Evolutionary conservation across 2,888 invertebrate species (phyloP).

Genomic region (Bugulina stolonifera): DNA sequence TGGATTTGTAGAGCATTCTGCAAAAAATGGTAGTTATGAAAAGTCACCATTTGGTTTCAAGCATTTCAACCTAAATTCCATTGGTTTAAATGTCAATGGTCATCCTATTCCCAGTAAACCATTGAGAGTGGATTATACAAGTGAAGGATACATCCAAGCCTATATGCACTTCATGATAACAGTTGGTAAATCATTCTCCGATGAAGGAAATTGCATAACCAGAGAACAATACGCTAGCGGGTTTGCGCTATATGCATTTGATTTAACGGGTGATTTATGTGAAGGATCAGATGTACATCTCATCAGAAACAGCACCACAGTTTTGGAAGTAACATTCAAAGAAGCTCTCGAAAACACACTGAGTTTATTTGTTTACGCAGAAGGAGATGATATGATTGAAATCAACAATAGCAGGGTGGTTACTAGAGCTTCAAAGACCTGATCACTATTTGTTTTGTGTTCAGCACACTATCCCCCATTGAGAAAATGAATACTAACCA

Average conservation of each 20-base stretch:
- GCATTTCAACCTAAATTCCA: not conserved
- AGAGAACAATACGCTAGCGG: not conserved
- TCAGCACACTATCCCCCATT: no score
- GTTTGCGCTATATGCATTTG: not conserved
- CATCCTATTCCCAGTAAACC: not conserved
- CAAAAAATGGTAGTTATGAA: not conserved
- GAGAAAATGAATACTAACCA: not conserved
- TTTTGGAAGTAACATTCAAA: not conserved
- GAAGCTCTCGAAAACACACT: not conserved
- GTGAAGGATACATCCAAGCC: not conserved
- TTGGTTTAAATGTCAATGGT: not conserved
- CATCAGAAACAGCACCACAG: not conserved
- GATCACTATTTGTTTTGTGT: no score
- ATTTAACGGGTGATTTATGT: not conserved
- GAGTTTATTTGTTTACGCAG: not conserved
- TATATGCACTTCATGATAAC: not conserved
- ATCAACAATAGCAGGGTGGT: no score
- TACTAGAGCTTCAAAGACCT: no score
- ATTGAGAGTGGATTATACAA: not conserved
- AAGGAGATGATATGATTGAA: not conserved
- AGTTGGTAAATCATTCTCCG: not conserved
- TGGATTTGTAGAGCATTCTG: not conserved
- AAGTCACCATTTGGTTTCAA: not conserved
- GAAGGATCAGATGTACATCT: not conserved
- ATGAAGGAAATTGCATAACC: not conserved